Evolutionary conservation across 2,888 invertebrate genomes (phyloP), one percentile per base, ranked within the genome.

Genomic region (Drosophila vallismaia): DNA sequence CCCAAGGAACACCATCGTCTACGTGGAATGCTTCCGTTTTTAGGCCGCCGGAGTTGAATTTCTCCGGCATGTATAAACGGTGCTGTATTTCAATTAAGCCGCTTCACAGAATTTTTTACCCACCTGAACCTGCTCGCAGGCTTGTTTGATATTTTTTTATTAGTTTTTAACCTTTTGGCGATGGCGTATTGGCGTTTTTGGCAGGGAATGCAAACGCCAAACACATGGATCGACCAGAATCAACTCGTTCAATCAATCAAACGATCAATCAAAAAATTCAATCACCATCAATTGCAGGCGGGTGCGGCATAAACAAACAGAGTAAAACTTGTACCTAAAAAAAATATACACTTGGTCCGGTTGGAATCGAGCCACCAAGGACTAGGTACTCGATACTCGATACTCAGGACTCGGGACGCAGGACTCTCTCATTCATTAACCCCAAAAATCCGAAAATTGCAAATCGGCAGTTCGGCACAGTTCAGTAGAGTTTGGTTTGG

Each of bases 211-310:
- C 62, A 74, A 64, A 69, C 68, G 54, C 71, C 57, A 53, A 63
- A 54, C 46, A 70, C 40, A 3, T 8, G 10, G 57, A 50, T 42
- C 51, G 51, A 31, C 57, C 51, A 28, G 50, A 50, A 76, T 69
- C 62, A 84, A 75, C 71, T 72, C 76, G 74, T 82, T 85, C 83
- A 85, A 86, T 87, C 84, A 85, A 87, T 86, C 79, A 79, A 78
- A 74, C 74, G 71, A 79, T 80, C 74, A 60, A 80, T 66, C 70
- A 74, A 76, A 82, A 79, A 83, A 78, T 78, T 54, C 88, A 83
- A 85, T 88, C 88, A 80, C 77, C 78, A 83, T 83, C 78, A 75
- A 79, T 68, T 79, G 80, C 79, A 72, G 69, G 56, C 71, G 57
- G 66, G 73, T 57, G 55, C 69, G 73, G 55, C 80, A 76, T 78